Base-by-base conservation (phyloP, 1,140 invertebrate genomes). In the Anadara kagoshimensis region DNA sequence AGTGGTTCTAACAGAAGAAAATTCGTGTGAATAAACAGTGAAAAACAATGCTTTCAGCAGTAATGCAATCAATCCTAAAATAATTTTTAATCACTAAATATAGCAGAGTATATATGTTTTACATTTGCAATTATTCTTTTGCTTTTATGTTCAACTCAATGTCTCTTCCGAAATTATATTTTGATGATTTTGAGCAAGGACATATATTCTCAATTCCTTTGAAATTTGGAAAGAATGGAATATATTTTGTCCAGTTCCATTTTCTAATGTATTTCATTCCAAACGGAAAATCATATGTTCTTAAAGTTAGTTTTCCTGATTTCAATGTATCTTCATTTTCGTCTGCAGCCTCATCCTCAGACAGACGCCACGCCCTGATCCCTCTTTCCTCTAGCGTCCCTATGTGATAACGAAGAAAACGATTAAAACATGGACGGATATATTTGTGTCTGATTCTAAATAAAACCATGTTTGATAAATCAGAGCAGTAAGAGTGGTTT, bases 191-290 rank as follows among this genome's bases (percentile, higher is more conserved):
- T 36, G 29, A 3, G 29, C 29, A 36, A 3, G 29, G 29, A 7
- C 29, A 36, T 36, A 36, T 36, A 36, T 36, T 36, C 29, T 36
- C 29, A 36, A 36, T 36, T 36, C 29, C 59, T 12, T 20, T 41
- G 18, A 69, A 69, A 20, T 57, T 69, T 18, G 67, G 67, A 51
- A 11, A 53, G 18, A 69, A 62, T 20, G 67, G 67, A 18, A 69
- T 49, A 62, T 69, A 69, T 43, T 49, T 41, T 10, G 67, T 54
- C 67, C 67, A 69, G 61, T 24, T 58, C 67, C 57, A 62, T 11
- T 20, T 22, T 24, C 67, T 24, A 43, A 69, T 51, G 10, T 62
- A 47, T 49, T 16, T 47, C 67, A 69, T 69, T 10, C 67, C 67
- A 69, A 69, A 62, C 0, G 67, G 67, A 14, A 69, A n/a, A 11